Evolutionary conservation across 2,113 vertebrate species (phyloP).

Genomic region (Pseudopipra pipra): DNA sequence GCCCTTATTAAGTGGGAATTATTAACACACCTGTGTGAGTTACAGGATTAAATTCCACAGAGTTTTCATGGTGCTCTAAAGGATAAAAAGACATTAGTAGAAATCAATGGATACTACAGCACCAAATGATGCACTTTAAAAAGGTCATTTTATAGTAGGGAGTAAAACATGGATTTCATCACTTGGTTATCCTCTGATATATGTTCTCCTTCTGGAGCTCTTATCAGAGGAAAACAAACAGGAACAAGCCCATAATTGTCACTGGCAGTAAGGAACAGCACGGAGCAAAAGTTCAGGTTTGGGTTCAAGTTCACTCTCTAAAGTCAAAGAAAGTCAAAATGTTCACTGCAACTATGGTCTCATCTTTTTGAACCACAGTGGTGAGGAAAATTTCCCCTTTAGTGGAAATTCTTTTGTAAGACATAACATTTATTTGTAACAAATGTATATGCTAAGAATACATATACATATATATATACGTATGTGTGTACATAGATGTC

Average conservation of each 20-base stretch:
- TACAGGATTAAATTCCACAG: neutral
- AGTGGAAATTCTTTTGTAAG: neutral
- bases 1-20: neutral
- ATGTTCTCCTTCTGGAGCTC: neutral
- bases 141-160: neutral
- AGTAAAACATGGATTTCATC: neutral
- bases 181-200: neutral
- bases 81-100: slow-evolving; percentile 1
- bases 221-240: neutral
- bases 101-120: neutral
- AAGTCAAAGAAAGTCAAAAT: neutral
- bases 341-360: neutral
- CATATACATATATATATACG: too few relatives aligned
- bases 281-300: neutral
- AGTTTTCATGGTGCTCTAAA: neutral
- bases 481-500: neutral
- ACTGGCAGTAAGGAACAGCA: neutral
- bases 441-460: neutral
- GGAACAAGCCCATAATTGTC: neutral
- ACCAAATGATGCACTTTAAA: neutral
- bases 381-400: neutral
- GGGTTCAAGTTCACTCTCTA: neutral
- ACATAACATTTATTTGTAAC: neutral
- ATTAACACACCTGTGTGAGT: neutral
- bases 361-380: neutral